Conservation (phyloP, 2,888 invertebrate species). For the Caenorhabditis auriculariae region DNA sequence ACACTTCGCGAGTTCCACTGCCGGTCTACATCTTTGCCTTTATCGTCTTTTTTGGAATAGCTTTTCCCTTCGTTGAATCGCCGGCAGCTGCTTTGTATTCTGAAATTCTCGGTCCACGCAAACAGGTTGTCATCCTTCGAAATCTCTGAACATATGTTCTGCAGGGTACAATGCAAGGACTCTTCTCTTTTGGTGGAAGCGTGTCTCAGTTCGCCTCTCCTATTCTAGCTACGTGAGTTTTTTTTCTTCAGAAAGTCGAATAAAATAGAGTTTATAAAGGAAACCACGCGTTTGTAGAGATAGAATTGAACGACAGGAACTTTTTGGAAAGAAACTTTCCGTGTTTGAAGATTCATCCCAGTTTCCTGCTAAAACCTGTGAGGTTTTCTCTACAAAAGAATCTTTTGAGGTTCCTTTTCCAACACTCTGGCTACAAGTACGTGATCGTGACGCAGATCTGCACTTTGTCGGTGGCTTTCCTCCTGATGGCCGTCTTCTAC, state of each 20-base stretch:
- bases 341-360: too few relatives aligned
- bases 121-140: too few relatives aligned
- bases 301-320: too few relatives aligned
- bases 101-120: slow-evolving; percentile 33
- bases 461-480: slow-evolving; percentile 22
- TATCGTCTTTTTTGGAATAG: neutral
- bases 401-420: slow-evolving; percentile 8
- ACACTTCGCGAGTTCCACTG: slow-evolving; percentile 34
- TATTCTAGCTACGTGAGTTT: slow-evolving; percentile 26
- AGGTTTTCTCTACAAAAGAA: slow-evolving; percentile 12
- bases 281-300: too few relatives aligned
- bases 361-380: too few relatives aligned
- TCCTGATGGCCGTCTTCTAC: slow-evolving; percentile 20
- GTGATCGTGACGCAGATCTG: slow-evolving; percentile 25
- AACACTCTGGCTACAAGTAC: slow-evolving; percentile 30
- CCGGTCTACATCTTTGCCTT: neutral
- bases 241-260: too few relatives aligned
- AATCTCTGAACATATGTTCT: neutral
- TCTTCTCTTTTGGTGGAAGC: slow-evolving; percentile 24
- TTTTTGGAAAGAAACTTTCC: too few relatives aligned
- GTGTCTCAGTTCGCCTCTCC: slow-evolving; percentile 22
- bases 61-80: slow-evolving; percentile 29
- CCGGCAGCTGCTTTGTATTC: slow-evolving; percentile 35
- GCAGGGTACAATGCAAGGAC: slow-evolving; percentile 22
- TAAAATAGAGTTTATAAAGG: too few relatives aligned